phyloP scores from a whole-genome alignment of 2,113 vertebrate species.

The Myanophis thanlyinensis region DNA sequence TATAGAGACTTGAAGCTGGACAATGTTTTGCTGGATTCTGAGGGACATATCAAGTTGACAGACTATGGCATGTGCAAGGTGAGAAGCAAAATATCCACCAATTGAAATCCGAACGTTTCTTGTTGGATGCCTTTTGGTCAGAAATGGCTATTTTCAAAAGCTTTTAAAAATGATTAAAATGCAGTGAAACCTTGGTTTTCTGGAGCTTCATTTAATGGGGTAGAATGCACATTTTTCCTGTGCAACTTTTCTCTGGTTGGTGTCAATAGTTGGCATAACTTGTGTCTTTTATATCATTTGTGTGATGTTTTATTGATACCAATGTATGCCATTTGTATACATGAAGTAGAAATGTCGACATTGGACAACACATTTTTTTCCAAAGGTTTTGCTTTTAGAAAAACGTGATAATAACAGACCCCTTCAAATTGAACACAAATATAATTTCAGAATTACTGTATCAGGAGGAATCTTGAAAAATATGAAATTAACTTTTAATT shows the following conservation, averaged over 20 bases:
- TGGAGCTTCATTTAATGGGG: not conserved
- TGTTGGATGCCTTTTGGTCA: not conserved
- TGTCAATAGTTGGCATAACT: not conserved
- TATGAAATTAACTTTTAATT: not conserved
- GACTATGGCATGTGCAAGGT: conserved; percentile 99
- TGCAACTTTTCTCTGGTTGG: not conserved
- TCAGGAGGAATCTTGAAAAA: not conserved
- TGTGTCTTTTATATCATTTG: not conserved
- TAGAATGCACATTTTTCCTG: not conserved
- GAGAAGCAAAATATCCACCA: conserved; percentile 18
- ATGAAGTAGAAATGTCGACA: not conserved
- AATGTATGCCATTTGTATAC: not conserved
- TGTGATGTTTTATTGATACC: not conserved
- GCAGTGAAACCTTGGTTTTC: not conserved
- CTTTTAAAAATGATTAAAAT: not conserved
- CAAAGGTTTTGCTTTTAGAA: not conserved
- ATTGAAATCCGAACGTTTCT: conserved; percentile 4
- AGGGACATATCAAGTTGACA: conserved; percentile 99
- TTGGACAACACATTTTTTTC: not conserved
- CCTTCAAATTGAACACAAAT: not conserved
- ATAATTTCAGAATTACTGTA: not conserved
- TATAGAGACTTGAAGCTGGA: conserved; percentile 99
- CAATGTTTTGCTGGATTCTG: conserved; percentile 96
- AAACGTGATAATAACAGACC: not conserved
- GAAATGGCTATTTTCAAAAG: not conserved